Evolutionary conservation across 2,888 invertebrate genomes (phyloP).

Genomic region (Girardia tigrina): DNA sequence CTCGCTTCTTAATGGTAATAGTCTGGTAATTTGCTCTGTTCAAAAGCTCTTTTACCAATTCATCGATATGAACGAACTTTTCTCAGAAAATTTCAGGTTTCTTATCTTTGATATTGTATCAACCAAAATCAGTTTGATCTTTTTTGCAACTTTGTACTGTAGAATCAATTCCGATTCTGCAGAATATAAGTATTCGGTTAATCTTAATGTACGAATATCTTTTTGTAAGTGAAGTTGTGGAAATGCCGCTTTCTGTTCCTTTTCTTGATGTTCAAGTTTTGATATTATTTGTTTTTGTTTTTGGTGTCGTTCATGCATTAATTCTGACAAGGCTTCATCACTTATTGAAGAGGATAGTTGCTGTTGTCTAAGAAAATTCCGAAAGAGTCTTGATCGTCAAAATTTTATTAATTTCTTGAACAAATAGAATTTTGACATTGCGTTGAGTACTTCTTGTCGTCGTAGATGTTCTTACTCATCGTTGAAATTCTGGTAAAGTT

Average conservation of each 20-base stretch:
- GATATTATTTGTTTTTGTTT: background rate
- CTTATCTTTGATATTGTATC: slow-evolving; percentile 8
- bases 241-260: slow-evolving; percentile 7
- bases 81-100: too few relatives aligned
- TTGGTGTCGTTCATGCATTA: background rate
- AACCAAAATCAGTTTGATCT: slow-evolving; percentile 13
- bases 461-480: background rate
- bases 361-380: too few relatives aligned
- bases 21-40: too few relatives aligned
- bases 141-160: background rate
- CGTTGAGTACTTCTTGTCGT: too few relatives aligned
- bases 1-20: too few relatives aligned
- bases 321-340: background rate
- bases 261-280: background rate
- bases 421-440: background rate
- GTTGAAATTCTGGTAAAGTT: background rate
- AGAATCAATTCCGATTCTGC: slow-evolving; percentile 5
- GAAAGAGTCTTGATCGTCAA: too few relatives aligned
- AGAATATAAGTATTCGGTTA: background rate
- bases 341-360: background rate
- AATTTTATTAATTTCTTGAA: background rate
- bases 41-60: too few relatives aligned
- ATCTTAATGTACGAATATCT: background rate
- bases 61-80: too few relatives aligned
- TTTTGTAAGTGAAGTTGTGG: background rate